Conservation (phyloP, 1,140 invertebrate species). For the Caerostris darwini region DNA sequence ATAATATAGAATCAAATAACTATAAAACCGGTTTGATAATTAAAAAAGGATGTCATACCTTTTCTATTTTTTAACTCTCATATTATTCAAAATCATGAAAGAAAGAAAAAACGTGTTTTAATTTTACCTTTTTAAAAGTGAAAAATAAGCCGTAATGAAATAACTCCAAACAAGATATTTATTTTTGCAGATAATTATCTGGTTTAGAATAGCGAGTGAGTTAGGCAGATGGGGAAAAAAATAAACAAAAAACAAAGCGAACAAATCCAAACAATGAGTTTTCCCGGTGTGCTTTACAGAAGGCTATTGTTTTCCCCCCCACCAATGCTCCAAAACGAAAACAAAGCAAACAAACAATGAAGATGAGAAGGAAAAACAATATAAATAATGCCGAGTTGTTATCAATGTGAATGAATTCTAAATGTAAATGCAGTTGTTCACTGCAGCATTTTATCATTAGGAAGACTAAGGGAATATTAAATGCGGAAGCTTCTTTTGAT, state of each 20-base stretch:
- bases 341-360: neutral
- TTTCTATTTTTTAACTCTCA: too few species aligned
- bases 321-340: neutral
- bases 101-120: neutral
- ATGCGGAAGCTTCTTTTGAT: conserved; percentile 50
- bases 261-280: neutral
- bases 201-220: neutral
- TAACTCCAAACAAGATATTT: neutral
- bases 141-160: neutral
- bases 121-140: neutral
- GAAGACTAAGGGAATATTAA: conserved; percentile 47
- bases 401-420: conserved; percentile 43
- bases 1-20: too few species aligned
- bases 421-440: neutral
- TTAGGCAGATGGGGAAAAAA: neutral
- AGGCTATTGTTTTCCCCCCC: neutral
- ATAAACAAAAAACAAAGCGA: neutral
- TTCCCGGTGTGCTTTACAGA: neutral
- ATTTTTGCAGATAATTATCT: conserved; percentile 11
- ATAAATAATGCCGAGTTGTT: conserved; percentile 49
- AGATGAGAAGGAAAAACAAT: neutral
- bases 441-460: conserved; percentile 38
- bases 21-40: too few species aligned
- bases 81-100: neutral
- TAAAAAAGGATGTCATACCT: too few species aligned